phyloP scores from a whole-genome alignment of 2,113 vertebrate species.

The Lutjanus erythropterus region DNA sequence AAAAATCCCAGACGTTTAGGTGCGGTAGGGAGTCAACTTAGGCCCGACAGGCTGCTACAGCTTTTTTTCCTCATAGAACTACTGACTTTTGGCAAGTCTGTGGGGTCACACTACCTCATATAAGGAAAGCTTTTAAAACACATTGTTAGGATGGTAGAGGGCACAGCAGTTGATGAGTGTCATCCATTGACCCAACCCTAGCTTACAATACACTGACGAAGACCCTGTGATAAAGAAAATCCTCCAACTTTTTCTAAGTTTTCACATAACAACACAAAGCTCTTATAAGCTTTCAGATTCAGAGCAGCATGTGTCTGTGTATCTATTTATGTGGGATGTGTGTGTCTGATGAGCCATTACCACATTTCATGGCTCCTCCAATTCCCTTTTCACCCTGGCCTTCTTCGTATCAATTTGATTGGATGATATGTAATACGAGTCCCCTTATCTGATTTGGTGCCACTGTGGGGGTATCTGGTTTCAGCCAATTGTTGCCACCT shows the following conservation, averaged over 20 bases:
- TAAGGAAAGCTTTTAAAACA: too few relatives aligned
- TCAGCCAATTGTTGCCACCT: slow-evolving; percentile 82
- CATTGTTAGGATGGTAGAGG: too few relatives aligned
- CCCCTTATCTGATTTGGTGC: slow-evolving; percentile 82
- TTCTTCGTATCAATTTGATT: slow-evolving; percentile 79
- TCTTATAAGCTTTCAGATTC: slow-evolving; percentile 13
- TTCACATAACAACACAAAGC: neutral
- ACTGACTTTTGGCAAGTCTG: too few relatives aligned
- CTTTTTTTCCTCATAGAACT: too few relatives aligned
- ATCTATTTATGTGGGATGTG: slow-evolving; percentile 41
- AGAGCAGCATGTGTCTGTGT: slow-evolving; percentile 31
- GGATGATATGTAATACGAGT: slow-evolving; percentile 80
- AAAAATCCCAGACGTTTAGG: too few relatives aligned
- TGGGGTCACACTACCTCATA: too few relatives aligned
- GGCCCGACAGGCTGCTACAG: too few relatives aligned
- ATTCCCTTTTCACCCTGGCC: slow-evolving; percentile 68
- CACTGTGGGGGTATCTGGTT: slow-evolving; percentile 79
- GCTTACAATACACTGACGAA: too few relatives aligned
- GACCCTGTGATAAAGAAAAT: neutral
- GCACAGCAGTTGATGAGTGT: too few relatives aligned
- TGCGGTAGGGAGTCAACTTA: too few relatives aligned
- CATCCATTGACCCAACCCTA: too few relatives aligned
- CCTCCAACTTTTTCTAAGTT: neutral
- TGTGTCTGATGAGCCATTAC: slow-evolving; percentile 62
- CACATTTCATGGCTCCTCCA: slow-evolving; percentile 65